phyloP scores from a whole-genome alignment of 2,888 invertebrate genomes.

The Hermodice carunculata region DNA sequence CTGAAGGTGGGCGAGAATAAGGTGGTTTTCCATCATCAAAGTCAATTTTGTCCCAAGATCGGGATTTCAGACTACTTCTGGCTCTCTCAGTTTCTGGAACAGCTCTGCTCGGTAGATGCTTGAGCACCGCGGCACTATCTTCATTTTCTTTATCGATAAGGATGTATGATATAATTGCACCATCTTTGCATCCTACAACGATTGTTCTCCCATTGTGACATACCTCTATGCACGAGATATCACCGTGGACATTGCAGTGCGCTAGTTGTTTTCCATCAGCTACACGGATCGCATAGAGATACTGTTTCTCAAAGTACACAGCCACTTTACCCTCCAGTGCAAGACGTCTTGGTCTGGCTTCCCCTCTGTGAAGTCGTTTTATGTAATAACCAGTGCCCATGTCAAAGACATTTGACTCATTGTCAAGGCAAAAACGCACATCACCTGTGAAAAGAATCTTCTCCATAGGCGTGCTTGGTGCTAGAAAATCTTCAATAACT shows the following conservation, averaged over 20 bases:
- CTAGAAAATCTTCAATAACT: conserved; percentile 57
- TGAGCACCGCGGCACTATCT: conserved; percentile 18
- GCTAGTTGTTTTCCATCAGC: conserved; percentile 52
- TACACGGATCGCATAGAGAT: conserved; percentile 49
- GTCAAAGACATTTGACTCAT: conserved; percentile 55
- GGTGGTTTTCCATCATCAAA: conserved; percentile 34
- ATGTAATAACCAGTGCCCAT: conserved; percentile 47
- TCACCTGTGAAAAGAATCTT: conserved; percentile 54
- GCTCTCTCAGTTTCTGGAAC: neutral
- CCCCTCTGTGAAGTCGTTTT: conserved; percentile 41
- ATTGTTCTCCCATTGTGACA: conserved; percentile 62
- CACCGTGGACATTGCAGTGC: conserved; percentile 57
- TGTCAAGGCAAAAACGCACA: conserved; percentile 59
- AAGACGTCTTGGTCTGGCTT: conserved; percentile 45
- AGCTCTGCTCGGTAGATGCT: conserved; percentile 20
- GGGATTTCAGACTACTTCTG: conserved; percentile 1
- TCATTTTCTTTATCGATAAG: conserved; percentile 49
- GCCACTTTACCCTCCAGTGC: conserved; percentile 54
- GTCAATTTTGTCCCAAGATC: conserved; percentile 61
- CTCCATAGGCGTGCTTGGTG: conserved; percentile 42
- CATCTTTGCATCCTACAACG: conserved; percentile 63
- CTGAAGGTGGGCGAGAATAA: conserved; percentile 60
- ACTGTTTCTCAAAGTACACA: conserved; percentile 48
- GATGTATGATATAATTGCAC: conserved; percentile 60
- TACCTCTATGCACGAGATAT: conserved; percentile 44